These are phyloP conservation scores for Chiloscyllium plagiosum DNA, from an alignment of 2,113 vertebrate genomes.

Conservation along the genomic window DNA sequence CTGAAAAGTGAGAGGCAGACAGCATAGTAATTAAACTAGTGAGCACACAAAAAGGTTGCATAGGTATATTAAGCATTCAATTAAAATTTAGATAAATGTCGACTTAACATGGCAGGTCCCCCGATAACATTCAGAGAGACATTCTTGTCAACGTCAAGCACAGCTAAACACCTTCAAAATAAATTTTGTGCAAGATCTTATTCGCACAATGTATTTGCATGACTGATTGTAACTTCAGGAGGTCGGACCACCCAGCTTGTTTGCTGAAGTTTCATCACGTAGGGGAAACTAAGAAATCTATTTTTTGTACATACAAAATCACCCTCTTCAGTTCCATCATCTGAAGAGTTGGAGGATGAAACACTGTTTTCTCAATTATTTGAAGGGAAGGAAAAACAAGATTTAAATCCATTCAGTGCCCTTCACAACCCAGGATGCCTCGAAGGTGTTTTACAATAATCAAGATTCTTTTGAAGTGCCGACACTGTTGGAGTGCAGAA, in stretches of 20 bases:
- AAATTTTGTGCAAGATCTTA: background rate
- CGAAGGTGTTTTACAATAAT: too few relatives aligned
- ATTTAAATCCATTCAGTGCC: too few relatives aligned
- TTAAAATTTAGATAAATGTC: conserved; percentile 29
- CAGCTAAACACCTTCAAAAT: background rate
- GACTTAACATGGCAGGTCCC: conserved; percentile 9
- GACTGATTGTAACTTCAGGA: background rate
- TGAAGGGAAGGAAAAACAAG: background rate
- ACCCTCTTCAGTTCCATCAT: background rate
- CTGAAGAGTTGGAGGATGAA: background rate
- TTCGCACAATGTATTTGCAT: background rate
- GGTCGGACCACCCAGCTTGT: background rate
- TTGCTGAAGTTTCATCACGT: background rate
- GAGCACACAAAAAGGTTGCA: background rate
- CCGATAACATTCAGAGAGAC: background rate
- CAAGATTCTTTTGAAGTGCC: too few relatives aligned
- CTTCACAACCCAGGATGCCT: background rate
- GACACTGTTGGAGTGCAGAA: too few relatives aligned
- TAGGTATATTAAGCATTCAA: conserved; percentile 4
- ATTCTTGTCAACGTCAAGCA: background rate
- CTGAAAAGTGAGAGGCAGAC: background rate
- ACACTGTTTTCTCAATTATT: background rate
- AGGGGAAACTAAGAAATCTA: background rate
- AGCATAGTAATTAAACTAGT: background rate
- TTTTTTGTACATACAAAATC: background rate